Conservation (phyloP, 2,797 vertebrate genomes). For the Eurystomus glaucurus region DNA sequence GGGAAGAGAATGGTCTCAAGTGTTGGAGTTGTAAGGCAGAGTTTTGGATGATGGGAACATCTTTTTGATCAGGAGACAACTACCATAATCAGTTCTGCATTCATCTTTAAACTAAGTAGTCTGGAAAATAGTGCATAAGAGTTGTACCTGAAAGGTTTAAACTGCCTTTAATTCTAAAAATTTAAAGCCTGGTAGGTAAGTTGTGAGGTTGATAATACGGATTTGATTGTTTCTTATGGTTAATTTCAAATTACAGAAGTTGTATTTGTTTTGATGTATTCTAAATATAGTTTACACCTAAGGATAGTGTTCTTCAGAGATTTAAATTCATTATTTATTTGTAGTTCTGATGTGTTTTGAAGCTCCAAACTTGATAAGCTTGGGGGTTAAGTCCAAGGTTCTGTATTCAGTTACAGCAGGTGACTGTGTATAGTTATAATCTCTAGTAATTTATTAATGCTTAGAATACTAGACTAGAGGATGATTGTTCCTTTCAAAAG, state of each 20-base stretch:
- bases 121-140: not conserved
- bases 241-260: not conserved
- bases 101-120: not conserved
- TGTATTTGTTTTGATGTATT: not conserved
- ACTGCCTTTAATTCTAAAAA: not conserved
- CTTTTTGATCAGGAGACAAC: not conserved
- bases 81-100: not conserved
- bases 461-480: not conserved
- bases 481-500: not conserved
- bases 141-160: not conserved
- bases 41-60: not conserved
- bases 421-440: not conserved
- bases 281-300: not conserved
- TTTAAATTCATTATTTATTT: not conserved
- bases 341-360: not conserved
- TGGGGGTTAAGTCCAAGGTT: not conserved
- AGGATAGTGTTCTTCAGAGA: not conserved
- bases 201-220: not conserved
- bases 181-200: not conserved
- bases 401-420: not conserved
- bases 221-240: not conserved
- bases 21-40: not conserved
- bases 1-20: not conserved
- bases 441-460: not conserved
- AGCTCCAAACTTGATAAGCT: not conserved